Evolutionary conservation across 2,113 vertebrate species (phyloP).

Genomic region (Oncorhynchus mykiss): DNA sequence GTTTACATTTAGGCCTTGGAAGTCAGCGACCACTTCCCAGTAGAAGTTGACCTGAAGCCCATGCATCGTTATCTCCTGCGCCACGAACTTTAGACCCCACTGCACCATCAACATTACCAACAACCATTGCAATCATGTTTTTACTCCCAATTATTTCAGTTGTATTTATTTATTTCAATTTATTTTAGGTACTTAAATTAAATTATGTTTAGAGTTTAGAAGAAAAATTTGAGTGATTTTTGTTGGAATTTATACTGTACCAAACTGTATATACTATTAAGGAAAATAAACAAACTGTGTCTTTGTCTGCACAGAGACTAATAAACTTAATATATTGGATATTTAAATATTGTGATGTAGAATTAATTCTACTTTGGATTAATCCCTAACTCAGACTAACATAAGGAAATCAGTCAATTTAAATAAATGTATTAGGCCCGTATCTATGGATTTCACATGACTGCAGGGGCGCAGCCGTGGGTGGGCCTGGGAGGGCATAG

Average conservation of each 20-base stretch:
- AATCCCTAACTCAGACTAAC: not conserved
- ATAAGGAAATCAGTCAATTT: not conserved
- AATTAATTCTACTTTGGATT: not conserved
- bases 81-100: constrained; percentile 64
- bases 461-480: too few species aligned
- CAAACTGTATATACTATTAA: too few species aligned
- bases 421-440: not conserved
- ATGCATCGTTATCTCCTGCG: constrained; percentile 68
- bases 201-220: too few species aligned
- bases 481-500: too few species aligned
- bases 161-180: too few species aligned
- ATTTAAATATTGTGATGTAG: not conserved
- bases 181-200: too few species aligned
- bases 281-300: too few species aligned
- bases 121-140: not conserved
- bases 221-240: too few species aligned
- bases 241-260: too few species aligned
- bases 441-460: constrained; percentile 13
- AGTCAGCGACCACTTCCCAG: constrained; percentile 88
- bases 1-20: constrained; percentile 72
- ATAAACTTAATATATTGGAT: constrained; percentile 9
- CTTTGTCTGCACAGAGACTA: not conserved
- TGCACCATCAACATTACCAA: not conserved
- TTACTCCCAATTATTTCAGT: not conserved
- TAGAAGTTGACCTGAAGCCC: constrained; percentile 80